These are phyloP conservation scores for Chymomyza caudatula DNA, from an alignment of 2,888 invertebrate genomes.

Conservation along the genomic window DNA sequence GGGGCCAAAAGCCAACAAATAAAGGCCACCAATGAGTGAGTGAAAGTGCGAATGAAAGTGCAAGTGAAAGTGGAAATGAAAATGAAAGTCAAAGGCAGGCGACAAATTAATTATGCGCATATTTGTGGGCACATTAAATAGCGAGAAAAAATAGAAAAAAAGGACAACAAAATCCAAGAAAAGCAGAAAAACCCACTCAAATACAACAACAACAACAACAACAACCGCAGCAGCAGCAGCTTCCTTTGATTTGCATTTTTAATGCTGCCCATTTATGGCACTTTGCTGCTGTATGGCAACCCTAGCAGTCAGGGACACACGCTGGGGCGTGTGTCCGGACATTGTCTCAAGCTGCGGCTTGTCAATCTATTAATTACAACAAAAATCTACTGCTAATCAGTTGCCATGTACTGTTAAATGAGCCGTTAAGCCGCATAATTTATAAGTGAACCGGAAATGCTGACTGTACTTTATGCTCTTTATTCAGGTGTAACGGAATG, in stretches of 20 bases:
- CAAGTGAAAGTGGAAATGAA: not conserved
- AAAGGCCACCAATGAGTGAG: not conserved
- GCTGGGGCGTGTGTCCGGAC: not conserved
- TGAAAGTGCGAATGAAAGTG: not conserved
- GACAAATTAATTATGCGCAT: slow-evolving; percentile 65
- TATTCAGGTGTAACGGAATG: not conserved
- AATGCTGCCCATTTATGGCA: not conserved
- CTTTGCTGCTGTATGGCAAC: slow-evolving; percentile 17
- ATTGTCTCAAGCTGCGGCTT: slow-evolving; percentile 1
- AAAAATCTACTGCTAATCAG: slow-evolving; percentile 37
- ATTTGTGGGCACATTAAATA: slow-evolving; percentile 45
- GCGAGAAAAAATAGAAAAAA: not conserved
- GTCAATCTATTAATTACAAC: slow-evolving; percentile 50
- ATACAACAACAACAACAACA: not conserved
- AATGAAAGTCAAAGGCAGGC: slow-evolving; percentile 14
- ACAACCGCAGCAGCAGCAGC: slow-evolving; percentile 37
- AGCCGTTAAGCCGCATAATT: slow-evolving; percentile 48
- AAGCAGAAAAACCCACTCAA: not conserved
- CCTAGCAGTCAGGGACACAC: not conserved
- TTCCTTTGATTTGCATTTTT: slow-evolving; percentile 62
- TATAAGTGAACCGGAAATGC: slow-evolving; percentile 15
- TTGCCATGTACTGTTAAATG: slow-evolving; percentile 44
- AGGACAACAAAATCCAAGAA: not conserved
- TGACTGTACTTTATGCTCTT: slow-evolving; percentile 26
- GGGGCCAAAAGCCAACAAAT: slow-evolving; percentile 8